These are phyloP conservation scores for Cassiopea xamachana DNA, from an alignment of 30 jellyfish, hydroid and myxozoan species.

Conservation along the genomic window DNA sequence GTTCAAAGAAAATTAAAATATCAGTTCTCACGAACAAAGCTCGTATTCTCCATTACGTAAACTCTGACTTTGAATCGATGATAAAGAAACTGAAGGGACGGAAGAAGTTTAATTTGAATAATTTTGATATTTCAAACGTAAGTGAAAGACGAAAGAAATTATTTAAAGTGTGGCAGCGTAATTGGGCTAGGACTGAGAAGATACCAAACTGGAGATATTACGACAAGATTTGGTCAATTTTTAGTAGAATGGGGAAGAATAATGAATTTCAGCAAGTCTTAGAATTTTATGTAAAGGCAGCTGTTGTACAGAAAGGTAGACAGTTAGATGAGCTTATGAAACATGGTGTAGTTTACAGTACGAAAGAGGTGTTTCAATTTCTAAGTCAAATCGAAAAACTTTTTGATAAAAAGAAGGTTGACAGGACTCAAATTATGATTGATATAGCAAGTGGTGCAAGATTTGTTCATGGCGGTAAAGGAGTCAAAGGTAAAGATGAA, in stretches of 20 bases:
- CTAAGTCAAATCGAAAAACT: conserved; percentile 30
- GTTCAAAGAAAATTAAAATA: conserved; percentile 52
- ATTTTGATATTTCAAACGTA: conserved; percentile 31
- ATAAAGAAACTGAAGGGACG: conserved; percentile 46
- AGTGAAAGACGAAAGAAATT: not conserved
- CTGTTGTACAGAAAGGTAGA: conserved; percentile 40
- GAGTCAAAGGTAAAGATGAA: not conserved
- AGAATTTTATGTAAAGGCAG: conserved; percentile 37
- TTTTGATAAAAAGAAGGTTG: conserved; percentile 13
- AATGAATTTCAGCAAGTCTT: conserved; percentile 19
- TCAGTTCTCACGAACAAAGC: conserved; percentile 35
- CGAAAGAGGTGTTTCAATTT: conserved; percentile 31
- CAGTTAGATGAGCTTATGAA: conserved; percentile 13
- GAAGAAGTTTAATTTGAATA: conserved; percentile 31
- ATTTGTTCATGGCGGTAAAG: conserved; percentile 36
- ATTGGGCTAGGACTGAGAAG: conserved; percentile 45
- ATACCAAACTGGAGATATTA: conserved; percentile 62
- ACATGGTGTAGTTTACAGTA: conserved; percentile 45
- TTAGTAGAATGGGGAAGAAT: not conserved
- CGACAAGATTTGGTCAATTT: conserved; percentile 61
- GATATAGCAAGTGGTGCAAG: conserved; percentile 32
- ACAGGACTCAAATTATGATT: conserved; percentile 9
- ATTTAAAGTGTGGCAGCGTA: conserved; percentile 5
- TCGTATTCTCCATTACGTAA: conserved; percentile 65
- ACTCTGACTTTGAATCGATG: conserved; percentile 64